Base-by-base conservation (phyloP, 2,797 vertebrate species). In the Mus minutoides region DNA sequence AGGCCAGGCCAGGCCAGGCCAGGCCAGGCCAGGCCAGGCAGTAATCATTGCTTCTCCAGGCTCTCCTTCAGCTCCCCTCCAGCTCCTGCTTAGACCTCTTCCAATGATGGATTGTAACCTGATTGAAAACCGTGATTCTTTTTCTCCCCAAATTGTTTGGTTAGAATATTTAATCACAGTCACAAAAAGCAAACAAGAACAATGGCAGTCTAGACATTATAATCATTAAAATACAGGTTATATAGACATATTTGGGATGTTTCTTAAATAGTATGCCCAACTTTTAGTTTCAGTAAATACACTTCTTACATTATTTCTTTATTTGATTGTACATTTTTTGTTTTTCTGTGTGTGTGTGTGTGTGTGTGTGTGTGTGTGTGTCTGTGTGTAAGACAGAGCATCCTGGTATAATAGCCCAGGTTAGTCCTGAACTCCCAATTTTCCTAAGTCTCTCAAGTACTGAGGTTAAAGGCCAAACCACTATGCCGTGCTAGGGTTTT, bases 221-320 rank as follows among this genome's bases (percentile, higher is more conserved):
- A 83, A 84, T 60, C 24, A 64, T 62, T 8, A 60, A 52, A 62
- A 58, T 60, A 40, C 69, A 31, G 76, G 19, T 75, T 69, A 40
- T 64, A 19, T n/a, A 80, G 56, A 73, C 26, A 60, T 67, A n/a
- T 69, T 76, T 94, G 62, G 88, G 62, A 17, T 90, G 24, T 1
- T 31, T 94, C 88, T 77, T 94, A 67, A 94, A 71, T 19, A 94
- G 12, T 71, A 16, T 91, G 37, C 79, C 54, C 40, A 94, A 56
- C 29, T 92, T 96, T 94, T 92, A 43, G 78, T 93, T 24, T 86
- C 58, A 95, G 26, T 92, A 56, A 93, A 83, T 93, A 34, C 71
- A 82, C 1, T 76, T 58, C 73, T 84, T 84, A 1, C 83, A 76
- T 88, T 95, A 43, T 64, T 92, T 96, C 31, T 19, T 94, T 94